Base-by-base conservation (phyloP, 2,113 vertebrate genomes). In the Dasyornis broadbenti region DNA sequence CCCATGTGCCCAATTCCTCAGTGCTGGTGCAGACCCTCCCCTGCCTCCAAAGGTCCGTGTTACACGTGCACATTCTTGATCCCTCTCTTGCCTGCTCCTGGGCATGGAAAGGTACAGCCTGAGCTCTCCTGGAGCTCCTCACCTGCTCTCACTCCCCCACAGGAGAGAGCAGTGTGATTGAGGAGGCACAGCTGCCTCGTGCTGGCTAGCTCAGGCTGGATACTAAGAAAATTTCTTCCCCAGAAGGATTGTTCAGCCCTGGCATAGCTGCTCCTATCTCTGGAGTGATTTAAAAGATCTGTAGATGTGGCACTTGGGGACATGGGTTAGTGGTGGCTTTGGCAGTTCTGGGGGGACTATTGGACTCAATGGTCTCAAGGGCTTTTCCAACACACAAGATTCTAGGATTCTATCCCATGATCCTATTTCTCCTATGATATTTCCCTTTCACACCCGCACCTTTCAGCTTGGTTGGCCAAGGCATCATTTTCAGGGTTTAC, bases 111-210 rank as follows among this genome's bases (percentile, higher is more conserved):
- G 12, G 14, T 50, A 37, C 42, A 72, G 59, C 68, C 68, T 26
- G 44, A 9, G 16, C 19, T 64, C 50, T 80, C 68, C 31, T 11
- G 27, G 35, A 42, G 11, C 44, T 72, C 21, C 42, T n/a, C 56
- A 22, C 24, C n/a, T 23, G n/a, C 49, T 11, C 6, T 18, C 50
- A 17, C 66, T 77, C 59, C 9, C 24, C 35, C 59, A 18, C 30
- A 7, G 1, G 5, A 44, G 77, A 37, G 13, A 6, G 4, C 26
- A 2, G 39, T 8, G 31, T 16, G 60, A 59, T 44, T 8, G 0
- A 37, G 4, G 23, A n/a, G 53, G 23, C 44, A 45, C 44, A 44
- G 52, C 59, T 45, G 39, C 23, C 44, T 19, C 7, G 52, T 56
- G 7, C 57, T 60, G 7, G 33, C 45, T 24, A 7, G n/a, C 56